Conservation (phyloP, 2,797 vertebrate species). For the Aeoliscus strigatus region DNA sequence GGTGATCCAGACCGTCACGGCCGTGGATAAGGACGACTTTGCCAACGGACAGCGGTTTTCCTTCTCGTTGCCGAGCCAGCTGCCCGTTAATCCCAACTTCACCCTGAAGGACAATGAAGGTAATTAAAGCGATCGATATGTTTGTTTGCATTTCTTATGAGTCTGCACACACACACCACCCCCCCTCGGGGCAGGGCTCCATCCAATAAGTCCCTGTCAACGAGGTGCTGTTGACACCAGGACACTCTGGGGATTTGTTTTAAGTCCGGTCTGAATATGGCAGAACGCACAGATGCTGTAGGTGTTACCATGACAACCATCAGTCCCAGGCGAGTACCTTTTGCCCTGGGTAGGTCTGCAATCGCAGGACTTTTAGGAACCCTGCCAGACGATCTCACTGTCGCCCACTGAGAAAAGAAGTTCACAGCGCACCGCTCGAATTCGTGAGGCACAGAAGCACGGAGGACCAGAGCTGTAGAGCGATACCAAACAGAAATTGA, state of each 20-base stretch:
- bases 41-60: slow-evolving; percentile 91
- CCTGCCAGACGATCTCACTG: slow-evolving; percentile 53
- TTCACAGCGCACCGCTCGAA: slow-evolving; percentile 44
- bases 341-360: slow-evolving; percentile 50
- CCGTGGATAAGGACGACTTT: slow-evolving; percentile 92
- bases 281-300: too few relatives aligned
- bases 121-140: slow-evolving; percentile 68
- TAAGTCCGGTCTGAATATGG: too few relatives aligned
- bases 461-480: slow-evolving; percentile 12
- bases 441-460: slow-evolving; percentile 22
- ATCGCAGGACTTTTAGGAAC: slow-evolving; percentile 59
- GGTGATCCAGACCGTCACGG: slow-evolving; percentile 92
- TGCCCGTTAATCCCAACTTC: slow-evolving; percentile 92
- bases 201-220: slow-evolving; percentile 40
- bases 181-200: slow-evolving; percentile 2
- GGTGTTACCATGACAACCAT: slow-evolving; percentile 61
- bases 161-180: too few relatives aligned
- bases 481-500: too few relatives aligned
- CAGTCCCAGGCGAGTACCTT: slow-evolving; percentile 52
- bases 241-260: too few relatives aligned
- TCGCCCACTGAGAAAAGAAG: slow-evolving; percentile 48
- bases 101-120: slow-evolving; percentile 97
- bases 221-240: too few relatives aligned
- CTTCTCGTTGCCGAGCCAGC: slow-evolving; percentile 81
- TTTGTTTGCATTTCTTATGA: slow-evolving; percentile 61